Conservation (phyloP, 2,113 vertebrate genomes). For the Alosa alosa region DNA sequence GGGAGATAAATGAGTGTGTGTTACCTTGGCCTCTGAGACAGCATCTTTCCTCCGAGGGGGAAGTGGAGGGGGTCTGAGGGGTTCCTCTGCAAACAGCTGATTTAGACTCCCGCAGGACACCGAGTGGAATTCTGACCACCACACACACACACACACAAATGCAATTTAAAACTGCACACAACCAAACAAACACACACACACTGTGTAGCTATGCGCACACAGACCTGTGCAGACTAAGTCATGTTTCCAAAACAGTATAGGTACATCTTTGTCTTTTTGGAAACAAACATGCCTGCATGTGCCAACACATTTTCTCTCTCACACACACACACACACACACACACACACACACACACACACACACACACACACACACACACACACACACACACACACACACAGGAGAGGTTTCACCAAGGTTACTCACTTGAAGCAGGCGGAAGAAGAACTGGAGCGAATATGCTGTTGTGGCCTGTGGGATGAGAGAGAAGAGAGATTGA, state of each 20-base stretch:
- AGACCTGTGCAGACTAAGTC: too few species aligned
- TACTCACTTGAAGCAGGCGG: conserved; percentile 83
- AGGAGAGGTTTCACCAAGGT: not conserved
- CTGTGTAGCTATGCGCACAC: too few species aligned
- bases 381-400: not conserved
- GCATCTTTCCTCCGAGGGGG: conserved; percentile 91
- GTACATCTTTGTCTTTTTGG: too few species aligned
- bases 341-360: not conserved
- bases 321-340: not conserved
- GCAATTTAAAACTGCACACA: not conserved
- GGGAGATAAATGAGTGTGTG: not conserved
- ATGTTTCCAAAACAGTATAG: too few species aligned
- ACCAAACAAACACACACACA: too few species aligned
- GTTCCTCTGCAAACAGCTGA: conserved; percentile 81
- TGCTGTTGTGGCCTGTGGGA: conserved; percentile 80
- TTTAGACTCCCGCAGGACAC: conserved; percentile 88
- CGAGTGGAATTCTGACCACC: conserved; percentile 83
- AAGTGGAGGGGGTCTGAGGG: conserved; percentile 86
- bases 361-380: not conserved
- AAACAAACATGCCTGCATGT: too few species aligned
- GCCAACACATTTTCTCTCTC: not conserved
- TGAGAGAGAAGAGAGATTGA: conserved; percentile 22
- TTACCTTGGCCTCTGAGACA: conserved; percentile 77
- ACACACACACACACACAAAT: conserved; percentile 5
- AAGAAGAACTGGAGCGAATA: conserved; percentile 81